Conservation (phyloP, 1,140 invertebrate genomes). For the Cheumatopsyche charites region DNA sequence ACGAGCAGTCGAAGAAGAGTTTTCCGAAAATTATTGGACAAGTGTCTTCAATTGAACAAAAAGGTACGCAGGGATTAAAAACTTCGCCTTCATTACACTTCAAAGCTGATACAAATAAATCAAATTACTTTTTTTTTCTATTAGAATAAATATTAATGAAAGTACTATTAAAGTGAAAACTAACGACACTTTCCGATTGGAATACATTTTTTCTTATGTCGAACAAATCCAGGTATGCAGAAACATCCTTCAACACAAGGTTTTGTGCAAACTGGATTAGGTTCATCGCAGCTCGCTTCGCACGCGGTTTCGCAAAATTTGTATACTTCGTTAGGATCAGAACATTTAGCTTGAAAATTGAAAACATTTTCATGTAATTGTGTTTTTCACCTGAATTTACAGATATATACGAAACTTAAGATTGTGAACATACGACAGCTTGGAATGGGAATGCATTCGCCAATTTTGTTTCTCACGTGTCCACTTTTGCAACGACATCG, state of each 20-base stretch:
- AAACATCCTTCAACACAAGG: slow-evolving; percentile 34
- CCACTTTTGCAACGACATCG: not conserved
- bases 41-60: slow-evolving; percentile 1
- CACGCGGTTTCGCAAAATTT: slow-evolving; percentile 19
- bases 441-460: not conserved
- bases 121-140: not conserved
- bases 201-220: not conserved
- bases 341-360: slow-evolving; percentile 19
- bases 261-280: slow-evolving; percentile 17
- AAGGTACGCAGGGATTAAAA: not conserved
- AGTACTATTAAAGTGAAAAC: too few relatives aligned
- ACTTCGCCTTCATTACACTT: not conserved
- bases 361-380: not conserved
- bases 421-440: slow-evolving; percentile 18
- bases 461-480: not conserved
- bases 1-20: not conserved
- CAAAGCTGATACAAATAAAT: not conserved
- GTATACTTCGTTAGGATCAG: slow-evolving; percentile 33
- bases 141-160: too few relatives aligned
- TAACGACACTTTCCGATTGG: slow-evolving; percentile 8
- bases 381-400: not conserved
- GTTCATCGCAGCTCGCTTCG: slow-evolving; percentile 20
- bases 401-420: not conserved
- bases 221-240: slow-evolving; percentile 34
- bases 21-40: not conserved